Percentiles rank a stretch among this genome's conserved stretches.
Conservation (phyloP, 2,113 vertebrate genomes). For the Peromyscus californicus region DNA sequence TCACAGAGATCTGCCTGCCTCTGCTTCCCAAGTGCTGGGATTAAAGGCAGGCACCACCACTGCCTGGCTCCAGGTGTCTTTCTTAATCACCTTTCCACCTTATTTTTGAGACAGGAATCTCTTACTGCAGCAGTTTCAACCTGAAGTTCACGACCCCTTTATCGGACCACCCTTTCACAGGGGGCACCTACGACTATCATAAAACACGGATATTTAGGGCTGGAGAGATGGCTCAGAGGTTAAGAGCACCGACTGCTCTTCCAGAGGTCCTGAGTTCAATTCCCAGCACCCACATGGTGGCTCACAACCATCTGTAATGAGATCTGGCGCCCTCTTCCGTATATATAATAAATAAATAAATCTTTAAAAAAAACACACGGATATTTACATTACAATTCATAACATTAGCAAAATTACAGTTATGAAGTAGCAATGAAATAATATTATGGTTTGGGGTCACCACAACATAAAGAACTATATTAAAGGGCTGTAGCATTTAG, state of each 20-base stretch:
- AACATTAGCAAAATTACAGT: not conserved
- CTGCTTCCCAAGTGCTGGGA: not conserved
- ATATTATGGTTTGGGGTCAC: not conserved
- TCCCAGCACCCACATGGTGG: too few relatives aligned
- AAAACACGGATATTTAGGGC: too few relatives aligned
- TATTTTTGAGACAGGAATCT: not conserved
- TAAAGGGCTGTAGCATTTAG: not conserved
- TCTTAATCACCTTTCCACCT: too few relatives aligned
- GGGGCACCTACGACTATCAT: too few relatives aligned
- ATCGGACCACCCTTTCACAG: too few relatives aligned
- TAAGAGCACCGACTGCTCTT: too few relatives aligned
- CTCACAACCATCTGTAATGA: too few relatives aligned
- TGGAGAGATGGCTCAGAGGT: too few relatives aligned
- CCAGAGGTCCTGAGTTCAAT: too few relatives aligned
- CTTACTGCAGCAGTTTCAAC: not conserved
- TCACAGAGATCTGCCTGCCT: not conserved
- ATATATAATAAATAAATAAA: too few relatives aligned
- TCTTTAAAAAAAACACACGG: too few relatives aligned
- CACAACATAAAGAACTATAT: not conserved
- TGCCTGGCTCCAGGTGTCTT: not conserved
- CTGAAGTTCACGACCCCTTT: not conserved
- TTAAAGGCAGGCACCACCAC: not conserved
- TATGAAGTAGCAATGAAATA: not conserved
- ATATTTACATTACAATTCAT: not conserved
- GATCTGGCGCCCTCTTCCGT: too few relatives aligned